Base-by-base conservation (phyloP, 35 echinoderm and acorn worm species). In the Lytechinus pictus region DNA sequence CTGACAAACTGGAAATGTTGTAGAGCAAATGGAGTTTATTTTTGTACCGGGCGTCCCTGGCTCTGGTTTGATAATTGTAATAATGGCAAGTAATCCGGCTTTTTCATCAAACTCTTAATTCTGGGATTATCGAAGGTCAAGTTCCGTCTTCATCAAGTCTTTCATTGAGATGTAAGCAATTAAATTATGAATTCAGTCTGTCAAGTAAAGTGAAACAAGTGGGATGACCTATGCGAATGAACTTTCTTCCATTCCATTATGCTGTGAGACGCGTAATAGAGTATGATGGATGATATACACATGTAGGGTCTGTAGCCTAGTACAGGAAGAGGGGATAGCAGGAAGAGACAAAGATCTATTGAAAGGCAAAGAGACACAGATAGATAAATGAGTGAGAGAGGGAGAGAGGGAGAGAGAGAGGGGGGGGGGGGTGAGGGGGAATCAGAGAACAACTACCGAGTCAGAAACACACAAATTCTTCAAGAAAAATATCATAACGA, bases 141-240 rank as follows among this genome's bases (percentile, higher is more conserved):
- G 16, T 79, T 79, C 19, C n/a, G 66, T 24, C 66, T 79, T 79
- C 16, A 16, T 16, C 66, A 8, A 79, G 66, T 16, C 21, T 79
- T 79, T 79, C 66, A 79, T 79, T 79, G 66, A 79, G 66, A 79
- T 19, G 66, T 79, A 79, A 79, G 21, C 66, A 79, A 79, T 79
- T 79, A 79, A 24, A 79, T 79, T 79, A 79, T 79, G 66, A 79
- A 79, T 79, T 24, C n/a, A 5, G 16, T 24, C 19, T 5, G 66
- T 24, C 66, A 24, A 24, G n/a, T 16, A 79, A 24, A 7, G 66
- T 24, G 66, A 79, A 79, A 79, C 66, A 79, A 79, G 66, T 79
- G 19, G 66, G n/a, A n/a, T 79, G 66, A 19, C 66, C 66, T 79
- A 24, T 79, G 66, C 6, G 66, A 79, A 79, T 79, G 66, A 44